Evolutionary conservation across 64 coral and sea anemone genomes (phyloP), one percentile per base, ranked within the genome.

Genomic region (Pocillopora damicornis): DNA sequence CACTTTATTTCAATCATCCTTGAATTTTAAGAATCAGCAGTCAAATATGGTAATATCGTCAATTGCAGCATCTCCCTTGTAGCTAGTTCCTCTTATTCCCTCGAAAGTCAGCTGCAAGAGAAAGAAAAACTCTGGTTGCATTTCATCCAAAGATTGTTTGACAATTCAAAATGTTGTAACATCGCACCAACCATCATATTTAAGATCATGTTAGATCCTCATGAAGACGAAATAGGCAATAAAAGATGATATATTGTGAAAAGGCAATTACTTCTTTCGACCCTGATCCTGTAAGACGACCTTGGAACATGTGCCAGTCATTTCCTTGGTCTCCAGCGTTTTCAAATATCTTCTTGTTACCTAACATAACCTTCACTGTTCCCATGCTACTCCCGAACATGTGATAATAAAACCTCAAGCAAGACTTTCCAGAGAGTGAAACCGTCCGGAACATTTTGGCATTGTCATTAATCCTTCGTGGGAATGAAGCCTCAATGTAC

Each of bases 361-460:
- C 26, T 56, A 82, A 59, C 11, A 69, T 75, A 4, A 91, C 83
- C 38, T 60, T 86, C 0, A 91, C 75, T 2, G 74, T 87, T 1
- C 83, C 83, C 82, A 91, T 61, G 58, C 25, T 23, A 1, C 13
- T 30, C 9, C 90, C 90, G 65, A 73, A 79, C 90, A 91, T 91
- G 83, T 91, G 90, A 13, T 87, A 91, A 45, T 87, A 91, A 17
- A 91, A 87, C 20, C 35, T 65, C 89, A 90, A 59, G 35, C 89
- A 90, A 14, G 81, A 75, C 15, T 83, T 63, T 35, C 79, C 73
- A 10, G 78, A 30, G 13, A 83, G 80, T 2, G 72, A 23, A 61
- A 80, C 74, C 74, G 17, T 75, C 9, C 81, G 80, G 37, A 60
- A 76, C 22, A 90, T 22, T 62, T 35, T 90, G 4, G 89, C 89